Conservation (phyloP, 2,888 invertebrate species). For the Pycnomerus fuliginosus region DNA sequence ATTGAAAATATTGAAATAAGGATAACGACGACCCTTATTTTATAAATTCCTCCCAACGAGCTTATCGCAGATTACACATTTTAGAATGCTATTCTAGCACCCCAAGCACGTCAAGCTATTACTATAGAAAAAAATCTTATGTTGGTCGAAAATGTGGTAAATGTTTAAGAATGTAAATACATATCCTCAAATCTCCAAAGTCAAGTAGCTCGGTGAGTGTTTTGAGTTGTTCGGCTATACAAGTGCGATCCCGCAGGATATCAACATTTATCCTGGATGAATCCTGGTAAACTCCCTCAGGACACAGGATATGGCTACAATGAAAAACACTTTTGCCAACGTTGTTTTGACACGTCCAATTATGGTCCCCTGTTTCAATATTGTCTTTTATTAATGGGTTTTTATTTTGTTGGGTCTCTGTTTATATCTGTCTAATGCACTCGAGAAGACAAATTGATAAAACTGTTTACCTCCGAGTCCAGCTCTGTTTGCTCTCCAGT, state of each 20-base stretch:
- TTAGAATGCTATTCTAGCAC: no score
- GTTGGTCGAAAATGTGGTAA: no score
- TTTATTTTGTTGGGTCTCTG: conserved; percentile 15
- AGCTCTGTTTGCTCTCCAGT: no score
- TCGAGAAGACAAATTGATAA: conserved; percentile 17
- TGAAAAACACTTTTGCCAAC: conserved; percentile 35
- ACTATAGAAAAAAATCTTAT: no score
- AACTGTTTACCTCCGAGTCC: conserved; percentile 15
- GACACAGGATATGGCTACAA: conserved; percentile 32
- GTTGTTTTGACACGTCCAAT: conserved; percentile 35
- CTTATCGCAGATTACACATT: no score
- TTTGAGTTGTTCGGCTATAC: conserved; percentile 29
- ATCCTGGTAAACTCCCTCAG: conserved; percentile 32
- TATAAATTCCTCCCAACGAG: no score
- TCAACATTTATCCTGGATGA: conserved; percentile 34
- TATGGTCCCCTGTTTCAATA: conserved; percentile 31
- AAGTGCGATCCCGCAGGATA: conserved; percentile 29
- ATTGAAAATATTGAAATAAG: conserved; percentile 18
- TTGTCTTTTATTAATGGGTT: conserved; percentile 28
- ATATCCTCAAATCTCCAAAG: conserved; percentile 29
- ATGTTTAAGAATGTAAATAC: no score
- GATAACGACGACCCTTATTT: conserved; percentile 5
- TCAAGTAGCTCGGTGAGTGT: conserved; percentile 27
- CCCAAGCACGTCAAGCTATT: no score
- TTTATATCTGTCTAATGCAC: conserved; percentile 20